Percentiles rank a stretch among this genome's conserved stretches.
These are phyloP conservation scores for Polyodon spathula DNA, from an alignment of 2,113 vertebrate species.

Conservation along the genomic window DNA sequence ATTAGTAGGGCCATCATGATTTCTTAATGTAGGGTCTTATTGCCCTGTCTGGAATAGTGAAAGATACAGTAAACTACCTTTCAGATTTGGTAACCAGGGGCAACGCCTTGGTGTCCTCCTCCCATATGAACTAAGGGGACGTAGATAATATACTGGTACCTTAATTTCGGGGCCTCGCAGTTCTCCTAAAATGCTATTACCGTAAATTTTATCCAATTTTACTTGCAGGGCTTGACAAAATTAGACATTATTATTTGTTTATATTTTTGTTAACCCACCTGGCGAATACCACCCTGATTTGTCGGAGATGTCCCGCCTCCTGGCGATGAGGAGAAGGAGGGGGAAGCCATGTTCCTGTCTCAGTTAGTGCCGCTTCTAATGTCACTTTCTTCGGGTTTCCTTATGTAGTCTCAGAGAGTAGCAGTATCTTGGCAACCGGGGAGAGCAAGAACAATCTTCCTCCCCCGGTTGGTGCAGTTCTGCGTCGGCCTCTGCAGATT, in stretches of 20 bases:
- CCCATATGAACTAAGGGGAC: conserved; percentile 1
- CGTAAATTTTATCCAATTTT: not conserved
- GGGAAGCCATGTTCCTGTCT: conserved; percentile 52
- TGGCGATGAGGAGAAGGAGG: conserved; percentile 36
- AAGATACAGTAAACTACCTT: not conserved
- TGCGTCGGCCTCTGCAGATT: conserved; percentile 2
- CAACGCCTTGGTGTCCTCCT: conserved; percentile 21
- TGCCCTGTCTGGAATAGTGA: no score
- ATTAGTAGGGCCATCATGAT: no score
- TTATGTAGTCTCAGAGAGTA: conserved; percentile 15
- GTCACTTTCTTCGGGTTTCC: conserved; percentile 24
- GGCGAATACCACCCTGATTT: conserved; percentile 47
- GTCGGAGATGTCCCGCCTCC: conserved; percentile 47
- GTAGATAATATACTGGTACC: not conserved
- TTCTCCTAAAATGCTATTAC: not conserved
- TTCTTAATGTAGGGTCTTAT: no score
- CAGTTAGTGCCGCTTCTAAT: conserved; percentile 6
- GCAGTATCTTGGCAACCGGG: conserved; percentile 11
- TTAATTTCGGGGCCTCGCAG: not conserved
- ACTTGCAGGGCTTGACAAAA: not conserved
- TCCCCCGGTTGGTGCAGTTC: conserved; percentile 2
- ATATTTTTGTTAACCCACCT: conserved; percentile 49
- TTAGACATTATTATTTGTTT: not conserved
- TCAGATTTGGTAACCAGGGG: conserved; percentile 22
- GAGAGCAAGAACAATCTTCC: conserved; percentile 8